A percentile compares a stretch with the other conserved stretches of the same genome.
Conservation (phyloP, 2,113 vertebrate genomes). For the Australoheros scitulus region DNA sequence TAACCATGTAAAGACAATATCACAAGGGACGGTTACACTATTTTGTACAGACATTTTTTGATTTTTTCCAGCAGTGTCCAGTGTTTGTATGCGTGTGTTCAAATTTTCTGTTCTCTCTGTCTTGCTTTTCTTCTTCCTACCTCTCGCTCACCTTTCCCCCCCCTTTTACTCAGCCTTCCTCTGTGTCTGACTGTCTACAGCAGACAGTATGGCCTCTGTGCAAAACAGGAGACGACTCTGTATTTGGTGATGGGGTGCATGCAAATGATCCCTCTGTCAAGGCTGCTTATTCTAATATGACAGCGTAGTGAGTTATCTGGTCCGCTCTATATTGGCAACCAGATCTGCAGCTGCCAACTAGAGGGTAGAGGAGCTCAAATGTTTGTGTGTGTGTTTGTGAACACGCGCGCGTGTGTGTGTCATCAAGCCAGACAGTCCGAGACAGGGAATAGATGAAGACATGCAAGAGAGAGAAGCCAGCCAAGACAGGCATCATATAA, state of each 20-base stretch:
- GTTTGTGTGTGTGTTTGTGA: background rate
- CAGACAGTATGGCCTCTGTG: conserved; percentile 60
- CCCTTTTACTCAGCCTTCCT: conserved; percentile 32
- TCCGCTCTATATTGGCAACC: conserved; percentile 75
- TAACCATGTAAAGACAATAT: conserved; percentile 25
- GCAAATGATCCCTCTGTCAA: conserved; percentile 82
- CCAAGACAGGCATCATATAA: conserved; percentile 70
- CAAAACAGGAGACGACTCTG: conserved; percentile 69
- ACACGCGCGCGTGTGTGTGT: conserved; percentile 20
- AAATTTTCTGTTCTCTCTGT: conserved; percentile 12
- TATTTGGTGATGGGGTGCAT: conserved; percentile 76
- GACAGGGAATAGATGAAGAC: conserved; percentile 78
- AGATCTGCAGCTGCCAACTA: conserved; percentile 74
- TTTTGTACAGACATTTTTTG: conserved; percentile 50
- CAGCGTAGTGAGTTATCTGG: conserved; percentile 77
- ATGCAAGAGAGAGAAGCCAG: conserved; percentile 67
- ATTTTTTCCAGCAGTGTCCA: conserved; percentile 36
- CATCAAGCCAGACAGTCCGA: conserved; percentile 72
- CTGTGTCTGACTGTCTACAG: conserved; percentile 56
- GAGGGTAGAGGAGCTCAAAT: conserved; percentile 54
- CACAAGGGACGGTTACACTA: conserved; percentile 8
- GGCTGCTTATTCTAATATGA: conserved; percentile 81
- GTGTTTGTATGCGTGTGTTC: conserved; percentile 18
- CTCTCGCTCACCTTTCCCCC: background rate
- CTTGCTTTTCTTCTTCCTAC: conserved; percentile 23